Base-by-base conservation (phyloP, 2,888 invertebrate genomes). In the Axea sp. region DNA sequence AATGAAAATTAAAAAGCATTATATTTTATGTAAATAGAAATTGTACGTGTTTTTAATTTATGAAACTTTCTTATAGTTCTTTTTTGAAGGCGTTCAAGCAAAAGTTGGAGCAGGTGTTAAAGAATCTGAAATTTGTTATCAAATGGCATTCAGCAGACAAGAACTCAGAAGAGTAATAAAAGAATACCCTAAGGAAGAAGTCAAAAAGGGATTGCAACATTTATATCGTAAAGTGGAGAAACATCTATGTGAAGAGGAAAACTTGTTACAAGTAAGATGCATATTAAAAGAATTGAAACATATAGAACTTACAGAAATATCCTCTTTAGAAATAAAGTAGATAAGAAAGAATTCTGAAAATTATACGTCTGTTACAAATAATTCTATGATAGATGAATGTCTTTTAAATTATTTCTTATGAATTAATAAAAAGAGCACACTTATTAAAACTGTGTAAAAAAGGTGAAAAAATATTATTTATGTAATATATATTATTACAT, bases 181-280 rank as follows among this genome's bases (percentile, higher is more conserved):
- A 79, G 94, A 97, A 86, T 99, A 99, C 90, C 98, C 98, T 1
- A 94, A 93, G 3, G 92, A 94, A 83, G 94, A 97, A 91, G 96
- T 98, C 9, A 97, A 97, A 88, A 95, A 94, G 86, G 96, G 97
- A 1, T 89, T 98, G 75, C 97, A 98, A 88, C 93, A 95, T 82
- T 90, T 99, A 73, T 98, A 97, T 88, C 94, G 94, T 88, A 97
- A 97, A 88, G 97, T 99, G 59, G 99, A 99, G 87, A 99, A 99
- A 89, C 98, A 99, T 88, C 90, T 99, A 37, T 96, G 96, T 83
- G 97, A 97, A 88, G 96, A 96, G 88, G 95, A 95, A 86, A 97
- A 96, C 84, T 90, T 98, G 76, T 90, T 97, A 82, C 95, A 96
- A 91, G 86, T 86, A 76, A 77, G 17, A 7, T 8, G 5, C 14